Evolutionary conservation across 2,113 vertebrate species (phyloP), one percentile per base, ranked within the genome.

Genomic region (Vidua macroura): DNA sequence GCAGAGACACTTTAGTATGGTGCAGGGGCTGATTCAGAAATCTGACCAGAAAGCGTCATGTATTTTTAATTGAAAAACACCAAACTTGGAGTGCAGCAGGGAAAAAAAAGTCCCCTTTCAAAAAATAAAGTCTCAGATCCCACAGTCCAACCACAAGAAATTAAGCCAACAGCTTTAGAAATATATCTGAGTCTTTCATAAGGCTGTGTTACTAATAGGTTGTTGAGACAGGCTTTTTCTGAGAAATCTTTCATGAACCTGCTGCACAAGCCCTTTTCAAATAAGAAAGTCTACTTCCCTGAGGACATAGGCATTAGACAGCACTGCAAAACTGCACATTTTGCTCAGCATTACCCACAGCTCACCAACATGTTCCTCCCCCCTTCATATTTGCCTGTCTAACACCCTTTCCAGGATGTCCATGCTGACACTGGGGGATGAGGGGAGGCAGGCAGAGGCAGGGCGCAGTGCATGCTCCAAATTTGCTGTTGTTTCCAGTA

Each of bases 311-410:
- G 77, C 68, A 77, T 93, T 86, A 85, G 94, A 62, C 78, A 96
- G 80, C 75, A n/a, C 73, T 86, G 92, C 91, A 95, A 83, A 91
- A 83, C 68, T 88, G 55, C 69, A 79, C 82, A 43, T 30, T 78
- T 70, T 77, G 70, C 84, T 95, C 92, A 88, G 91, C 88, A 72
- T 93, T 95, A 90, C 76, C 82, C 73, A 70, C 90, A 95, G 70
- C 33, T 73, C 83, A 67, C 80, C 31, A 30, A 49, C 59, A 93
- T 4, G 0, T 67, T n/a, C 49, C 15, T 22, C 28, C 31, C 18
- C 11, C 3, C 22, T 21, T 44, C 75, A 21, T n/a, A 37, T 51
- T 52, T 44, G 46, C 58, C 73, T 87, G 41, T 55, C 82, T 73
- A 60, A 79, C 33, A 13, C 28, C 46, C 68, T 90, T 78, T 63